phyloP scores from a whole-genome alignment of 2,113 vertebrate species.

The Indicator indicator region DNA sequence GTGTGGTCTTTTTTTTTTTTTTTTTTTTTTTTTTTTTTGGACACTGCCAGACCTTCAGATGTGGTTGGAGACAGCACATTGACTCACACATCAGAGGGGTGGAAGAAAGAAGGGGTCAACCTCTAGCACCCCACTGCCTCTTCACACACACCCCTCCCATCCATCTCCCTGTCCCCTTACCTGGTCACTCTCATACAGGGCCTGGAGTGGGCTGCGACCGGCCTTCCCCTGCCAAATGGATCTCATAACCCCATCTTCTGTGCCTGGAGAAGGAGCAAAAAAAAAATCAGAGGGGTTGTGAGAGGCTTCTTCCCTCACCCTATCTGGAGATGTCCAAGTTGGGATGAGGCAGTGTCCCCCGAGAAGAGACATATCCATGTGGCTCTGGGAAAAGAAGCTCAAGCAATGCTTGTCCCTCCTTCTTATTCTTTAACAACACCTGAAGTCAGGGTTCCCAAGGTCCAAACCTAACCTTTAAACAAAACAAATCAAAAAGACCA shows the following conservation, averaged over 20 bases:
- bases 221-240: conserved; percentile 78
- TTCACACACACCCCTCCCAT: neutral
- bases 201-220: conserved; percentile 86
- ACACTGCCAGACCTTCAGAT: neutral
- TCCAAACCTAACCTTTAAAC: neutral
- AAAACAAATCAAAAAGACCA: neutral
- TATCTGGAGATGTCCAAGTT: neutral
- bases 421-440: neutral
- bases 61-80: fast-evolving
- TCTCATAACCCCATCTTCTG: conserved; percentile 64
- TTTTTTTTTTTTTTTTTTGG: neutral
- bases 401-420: neutral
- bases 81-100: neutral
- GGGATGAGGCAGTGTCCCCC: neutral
- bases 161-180: conserved; percentile 70
- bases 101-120: neutral
- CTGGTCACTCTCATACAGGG: conserved; percentile 85
- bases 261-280: conserved; percentile 53
- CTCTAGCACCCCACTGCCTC: fast-evolving
- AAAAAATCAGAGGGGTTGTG: neutral
- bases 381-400: neutral
- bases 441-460: neutral
- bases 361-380: neutral
- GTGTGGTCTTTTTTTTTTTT: neutral
- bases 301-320: neutral